These are phyloP conservation scores for Myotis planiceps DNA, from an alignment of 2,797 vertebrate species.

Conservation along the genomic window DNA sequence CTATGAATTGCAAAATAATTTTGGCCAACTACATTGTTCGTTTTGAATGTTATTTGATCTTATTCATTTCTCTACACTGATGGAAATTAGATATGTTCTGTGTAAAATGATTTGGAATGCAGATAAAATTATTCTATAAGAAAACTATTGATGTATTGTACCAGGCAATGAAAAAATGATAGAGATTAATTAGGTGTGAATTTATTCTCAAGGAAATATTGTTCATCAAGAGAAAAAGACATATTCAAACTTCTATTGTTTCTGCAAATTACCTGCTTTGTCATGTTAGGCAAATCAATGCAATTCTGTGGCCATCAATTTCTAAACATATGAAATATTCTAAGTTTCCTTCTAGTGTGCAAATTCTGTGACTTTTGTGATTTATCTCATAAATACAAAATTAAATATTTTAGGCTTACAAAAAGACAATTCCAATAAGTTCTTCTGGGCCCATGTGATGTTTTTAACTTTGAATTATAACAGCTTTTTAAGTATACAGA, in stretches of 20 bases:
- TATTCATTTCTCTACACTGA: constrained; percentile 21
- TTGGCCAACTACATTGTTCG: not conserved
- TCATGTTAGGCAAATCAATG: not conserved
- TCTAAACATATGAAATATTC: not conserved
- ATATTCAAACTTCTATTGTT: not conserved
- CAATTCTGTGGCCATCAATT: not conserved
- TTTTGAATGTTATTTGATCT: constrained; percentile 54
- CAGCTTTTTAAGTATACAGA: not conserved
- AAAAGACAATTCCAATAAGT: not conserved
- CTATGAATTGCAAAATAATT: constrained; percentile 21
- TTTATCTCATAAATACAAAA: not conserved
- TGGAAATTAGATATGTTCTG: constrained; percentile 5
- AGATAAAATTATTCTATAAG: constrained; percentile 16
- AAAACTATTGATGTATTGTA: not conserved
- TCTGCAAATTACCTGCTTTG: not conserved
- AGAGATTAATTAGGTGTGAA: constrained; percentile 23
- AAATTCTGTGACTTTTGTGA: not conserved
- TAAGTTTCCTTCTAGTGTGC: not conserved
- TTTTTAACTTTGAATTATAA: not conserved
- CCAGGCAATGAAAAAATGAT: not conserved
- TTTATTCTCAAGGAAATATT: constrained; percentile 33
- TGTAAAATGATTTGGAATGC: not conserved
- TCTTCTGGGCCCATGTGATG: not conserved
- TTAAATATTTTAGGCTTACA: not conserved
- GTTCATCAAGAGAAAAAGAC: not conserved